Conservation (phyloP, 2,888 invertebrate genomes). For the Lysandra bellargus region DNA sequence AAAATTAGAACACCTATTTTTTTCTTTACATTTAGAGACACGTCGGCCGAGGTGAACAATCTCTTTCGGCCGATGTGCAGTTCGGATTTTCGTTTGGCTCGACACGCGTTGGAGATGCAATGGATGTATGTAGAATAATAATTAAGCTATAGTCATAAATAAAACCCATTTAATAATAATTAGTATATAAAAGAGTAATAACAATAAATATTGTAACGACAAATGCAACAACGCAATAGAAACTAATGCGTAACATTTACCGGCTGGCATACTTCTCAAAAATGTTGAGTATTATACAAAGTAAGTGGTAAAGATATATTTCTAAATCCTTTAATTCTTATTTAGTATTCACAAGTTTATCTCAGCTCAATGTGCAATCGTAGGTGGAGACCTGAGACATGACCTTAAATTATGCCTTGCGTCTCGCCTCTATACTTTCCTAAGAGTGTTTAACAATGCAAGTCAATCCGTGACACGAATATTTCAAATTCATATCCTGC, state of each 20-base stretch:
- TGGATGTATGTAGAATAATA: not conserved
- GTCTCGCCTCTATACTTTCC: constrained; percentile 32
- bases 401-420: constrained; percentile 5
- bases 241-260: not conserved
- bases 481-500: constrained; percentile 59
- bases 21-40: constrained; percentile 63
- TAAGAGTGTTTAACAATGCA: constrained; percentile 41
- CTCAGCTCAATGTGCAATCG: constrained; percentile 9
- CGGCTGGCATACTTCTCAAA: not conserved
- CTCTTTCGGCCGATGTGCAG: constrained; percentile 49
- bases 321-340: not conserved
- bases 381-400: constrained; percentile 2
- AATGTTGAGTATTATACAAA: not conserved
- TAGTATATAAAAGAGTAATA: not conserved
- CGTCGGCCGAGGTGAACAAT: constrained; percentile 74
- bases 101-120: not conserved
- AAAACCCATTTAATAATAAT: not conserved
- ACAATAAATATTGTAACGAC: not conserved
- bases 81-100: constrained; percentile 15
- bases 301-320: not conserved
- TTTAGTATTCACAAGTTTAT: not conserved
- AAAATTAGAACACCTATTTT: constrained; percentile 75
- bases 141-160: not conserved
- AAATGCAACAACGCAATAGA: not conserved
- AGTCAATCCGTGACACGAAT: constrained; percentile 61